Evolutionary conservation across 37 sponge, comb jelly and placozoan genomes (phyloP).

Genomic region (Amphimedon queenslandica): DNA sequence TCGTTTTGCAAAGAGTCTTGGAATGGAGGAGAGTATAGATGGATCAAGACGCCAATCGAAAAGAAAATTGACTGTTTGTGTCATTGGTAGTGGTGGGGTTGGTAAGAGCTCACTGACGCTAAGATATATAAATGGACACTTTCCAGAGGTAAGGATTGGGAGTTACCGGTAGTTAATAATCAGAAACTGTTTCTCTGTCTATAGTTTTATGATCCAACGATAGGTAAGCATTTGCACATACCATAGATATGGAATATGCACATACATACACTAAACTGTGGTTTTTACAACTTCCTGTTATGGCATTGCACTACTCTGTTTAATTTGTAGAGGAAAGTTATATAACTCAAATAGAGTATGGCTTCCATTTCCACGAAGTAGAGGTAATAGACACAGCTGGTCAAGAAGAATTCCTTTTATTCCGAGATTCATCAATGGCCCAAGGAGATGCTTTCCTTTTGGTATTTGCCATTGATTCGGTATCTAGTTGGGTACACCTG

Average conservation of each 20-base stretch:
- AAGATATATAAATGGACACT: slow-evolving; percentile 65
- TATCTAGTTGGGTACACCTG: slow-evolving; percentile 57
- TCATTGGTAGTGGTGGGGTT: slow-evolving; percentile 90
- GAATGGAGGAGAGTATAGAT: not conserved
- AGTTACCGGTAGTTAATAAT: too few species aligned
- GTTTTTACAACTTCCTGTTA: not conserved
- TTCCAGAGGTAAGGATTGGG: slow-evolving; percentile 63
- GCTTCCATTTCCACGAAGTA: slow-evolving; percentile 62
- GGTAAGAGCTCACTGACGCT: slow-evolving; percentile 89
- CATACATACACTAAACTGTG: too few species aligned
- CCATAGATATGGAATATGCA: too few species aligned
- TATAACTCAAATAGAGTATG: slow-evolving; percentile 76
- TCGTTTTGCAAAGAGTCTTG: not conserved
- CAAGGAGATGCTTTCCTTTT: slow-evolving; percentile 85
- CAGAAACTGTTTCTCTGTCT: slow-evolving; percentile 9
- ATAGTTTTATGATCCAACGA: slow-evolving; percentile 87
- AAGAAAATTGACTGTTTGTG: slow-evolving; percentile 67
- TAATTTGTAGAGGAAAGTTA: slow-evolving; percentile 72
- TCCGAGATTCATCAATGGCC: slow-evolving; percentile 68
- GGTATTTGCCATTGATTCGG: slow-evolving; percentile 78
- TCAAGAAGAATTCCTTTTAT: slow-evolving; percentile 85
- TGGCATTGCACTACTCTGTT: not conserved
- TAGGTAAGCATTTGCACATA: slow-evolving; percentile 70
- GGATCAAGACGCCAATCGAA: slow-evolving; percentile 21
- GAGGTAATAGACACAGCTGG: slow-evolving; percentile 94